Evolutionary conservation across 2,888 invertebrate species (phyloP).

Genomic region (Perithous albicinctus): DNA sequence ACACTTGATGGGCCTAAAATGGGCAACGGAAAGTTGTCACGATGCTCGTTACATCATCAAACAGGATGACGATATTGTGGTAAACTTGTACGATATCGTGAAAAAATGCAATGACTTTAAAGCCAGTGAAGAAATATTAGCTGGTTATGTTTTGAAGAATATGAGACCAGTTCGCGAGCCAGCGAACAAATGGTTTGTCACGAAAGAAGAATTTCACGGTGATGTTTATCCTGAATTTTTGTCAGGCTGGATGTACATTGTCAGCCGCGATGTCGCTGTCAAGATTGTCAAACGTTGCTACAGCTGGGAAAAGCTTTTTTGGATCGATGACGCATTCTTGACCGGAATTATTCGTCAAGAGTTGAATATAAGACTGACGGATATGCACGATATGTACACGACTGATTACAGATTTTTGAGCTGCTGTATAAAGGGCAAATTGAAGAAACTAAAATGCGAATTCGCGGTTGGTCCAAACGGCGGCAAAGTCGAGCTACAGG

Average conservation of each 20-base stretch:
- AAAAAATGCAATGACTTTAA: slow-evolving; percentile 67
- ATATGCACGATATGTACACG: slow-evolving; percentile 88
- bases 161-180: slow-evolving; percentile 88
- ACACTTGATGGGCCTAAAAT: slow-evolving; percentile 92
- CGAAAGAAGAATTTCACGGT: slow-evolving; percentile 87
- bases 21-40: slow-evolving; percentile 89
- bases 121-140: slow-evolving; percentile 36
- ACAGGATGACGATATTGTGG: slow-evolving; percentile 93
- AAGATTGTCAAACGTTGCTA: slow-evolving; percentile 87
- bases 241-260: slow-evolving; percentile 94
- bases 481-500: slow-evolving; percentile 89
- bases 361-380: slow-evolving; percentile 86
- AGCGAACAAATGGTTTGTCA: slow-evolving; percentile 93
- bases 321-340: slow-evolving; percentile 96
- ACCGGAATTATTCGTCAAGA: slow-evolving; percentile 91
- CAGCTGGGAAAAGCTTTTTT: slow-evolving; percentile 89
- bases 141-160: slow-evolving; percentile 89
- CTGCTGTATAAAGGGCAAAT: slow-evolving; percentile 89
- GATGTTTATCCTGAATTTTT: slow-evolving; percentile 90
- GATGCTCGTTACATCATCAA: slow-evolving; percentile 89
- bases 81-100: slow-evolving; percentile 88
- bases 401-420: slow-evolving; percentile 90
- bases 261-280: slow-evolving; percentile 88
- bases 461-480: slow-evolving; percentile 92
- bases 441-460: slow-evolving; percentile 86